Evolutionary conservation across 2,113 vertebrate genomes (phyloP).

Genomic region (Cyprinus carpio): DNA sequence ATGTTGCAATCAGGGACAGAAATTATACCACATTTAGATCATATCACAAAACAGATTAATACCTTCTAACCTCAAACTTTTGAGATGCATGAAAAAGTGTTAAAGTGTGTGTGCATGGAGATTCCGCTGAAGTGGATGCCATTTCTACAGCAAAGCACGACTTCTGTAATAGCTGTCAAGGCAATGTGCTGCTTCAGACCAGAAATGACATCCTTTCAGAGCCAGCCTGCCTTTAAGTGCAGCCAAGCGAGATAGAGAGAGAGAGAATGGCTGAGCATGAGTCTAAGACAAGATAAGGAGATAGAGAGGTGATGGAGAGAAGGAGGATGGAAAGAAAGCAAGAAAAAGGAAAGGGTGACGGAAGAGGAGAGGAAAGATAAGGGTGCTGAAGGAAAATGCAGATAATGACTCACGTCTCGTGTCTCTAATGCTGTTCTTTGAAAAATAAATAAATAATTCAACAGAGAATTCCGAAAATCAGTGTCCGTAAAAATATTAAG

Average conservation of each 20-base stretch:
- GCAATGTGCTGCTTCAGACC: constrained; percentile 62
- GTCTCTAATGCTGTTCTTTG: neutral
- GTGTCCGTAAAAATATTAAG: no score
- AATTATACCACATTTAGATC: neutral
- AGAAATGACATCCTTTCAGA: constrained; percentile 63
- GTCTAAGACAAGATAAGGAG: constrained; percentile 51
- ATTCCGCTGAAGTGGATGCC: constrained; percentile 31
- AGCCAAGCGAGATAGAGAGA: constrained; percentile 58
- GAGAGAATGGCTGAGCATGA: constrained; percentile 41
- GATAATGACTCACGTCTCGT: constrained; percentile 28
- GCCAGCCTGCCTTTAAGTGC: constrained; percentile 59
- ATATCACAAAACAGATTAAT: neutral
- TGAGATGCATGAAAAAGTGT: constrained; percentile 15
- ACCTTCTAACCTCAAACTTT: constrained; percentile 12
- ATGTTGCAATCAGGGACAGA: neutral
- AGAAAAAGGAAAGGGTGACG: constrained; percentile 29
- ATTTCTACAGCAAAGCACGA: constrained; percentile 39
- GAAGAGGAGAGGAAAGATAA: constrained; percentile 30
- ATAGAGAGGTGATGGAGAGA: constrained; percentile 19
- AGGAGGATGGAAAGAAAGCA: constrained; percentile 34
- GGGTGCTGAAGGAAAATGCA: constrained; percentile 12
- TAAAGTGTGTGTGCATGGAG: constrained; percentile 19
- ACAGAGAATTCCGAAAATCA: no score
- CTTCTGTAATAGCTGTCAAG: constrained; percentile 48
- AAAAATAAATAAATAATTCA: no score